Evolutionary conservation across 2,888 invertebrate genomes (phyloP), one percentile per base, ranked within the genome.

Genomic region (Neocrepidodera transversa): DNA sequence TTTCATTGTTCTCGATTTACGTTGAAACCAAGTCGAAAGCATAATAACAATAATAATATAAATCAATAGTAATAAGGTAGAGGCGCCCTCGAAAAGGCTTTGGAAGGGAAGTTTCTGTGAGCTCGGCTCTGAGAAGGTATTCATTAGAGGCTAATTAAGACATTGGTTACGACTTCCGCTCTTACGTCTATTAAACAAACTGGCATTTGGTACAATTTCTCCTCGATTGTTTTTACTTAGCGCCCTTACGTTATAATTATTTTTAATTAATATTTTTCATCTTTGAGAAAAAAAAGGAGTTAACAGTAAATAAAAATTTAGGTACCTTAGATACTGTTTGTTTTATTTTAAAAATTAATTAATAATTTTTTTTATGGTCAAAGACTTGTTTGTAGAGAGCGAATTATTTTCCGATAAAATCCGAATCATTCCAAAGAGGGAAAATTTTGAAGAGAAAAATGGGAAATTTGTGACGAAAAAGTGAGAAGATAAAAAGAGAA

Each of bases 81-180:
- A n/a, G 49, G 28, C 36, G 48, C 18, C 47, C 47, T 48, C n/a
- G 32, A 55, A 30, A 42, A 40, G 17, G 11, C 8, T n/a, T 1
- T 13, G 32, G 32, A 32, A 32, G 38, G 38, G 32, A 54, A 58
- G 40, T 30, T 59, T 42, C 38, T 32, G 60, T 62, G 58, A 58
- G 43, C 17, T 38, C 13, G 32, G n/a, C 36, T 10, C 6, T 47
- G 51, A 40, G 51, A 50, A 60, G 73, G 71, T 73, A 72, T 74
- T 74, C 73, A 73, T 75, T 74, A 75, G 70, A 69, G 69, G 72
- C 69, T 75, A 74, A 75, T 75, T 74, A 75, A 73, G 73, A 74
- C 67, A 69, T 70, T 68, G 71, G 74, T 73, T 75, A 75, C 73
- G 72, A 67, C 68, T 68, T 73, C 72, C 64, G 67, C 67, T 72